These are phyloP conservation scores for Pseudopodoces humilis DNA, from an alignment of 2,113 vertebrate species.

Conservation along the genomic window DNA sequence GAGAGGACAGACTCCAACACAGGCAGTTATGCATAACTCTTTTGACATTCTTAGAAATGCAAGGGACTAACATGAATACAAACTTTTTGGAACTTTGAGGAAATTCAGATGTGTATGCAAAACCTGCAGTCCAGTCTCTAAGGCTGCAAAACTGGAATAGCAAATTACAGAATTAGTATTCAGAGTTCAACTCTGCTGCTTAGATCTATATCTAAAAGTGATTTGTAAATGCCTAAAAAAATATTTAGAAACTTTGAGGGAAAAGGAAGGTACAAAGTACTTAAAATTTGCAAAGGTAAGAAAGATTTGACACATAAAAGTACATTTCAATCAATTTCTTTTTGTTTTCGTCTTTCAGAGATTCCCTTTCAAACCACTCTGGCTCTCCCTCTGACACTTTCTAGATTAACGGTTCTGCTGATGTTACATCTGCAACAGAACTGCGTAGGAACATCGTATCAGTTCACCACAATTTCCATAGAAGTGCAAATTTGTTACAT, in stretches of 20 bases:
- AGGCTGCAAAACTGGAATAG: not conserved
- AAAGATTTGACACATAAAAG: not conserved
- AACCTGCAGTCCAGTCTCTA: not conserved
- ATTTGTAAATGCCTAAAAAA: not conserved
- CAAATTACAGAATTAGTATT: constrained; percentile 24
- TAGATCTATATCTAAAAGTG: constrained; percentile 19
- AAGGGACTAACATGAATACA: not conserved
- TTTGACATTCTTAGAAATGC: not conserved
- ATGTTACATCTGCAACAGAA: not conserved
- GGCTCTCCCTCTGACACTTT: not conserved
- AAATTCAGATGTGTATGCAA: not conserved
- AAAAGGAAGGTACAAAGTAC: not conserved
- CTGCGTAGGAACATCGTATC: not conserved
- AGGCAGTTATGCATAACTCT: not conserved
- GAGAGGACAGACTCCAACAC: not conserved
- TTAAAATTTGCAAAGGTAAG: not conserved
- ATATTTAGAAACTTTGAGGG: not conserved
- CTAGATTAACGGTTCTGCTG: not conserved
- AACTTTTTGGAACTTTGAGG: not conserved
- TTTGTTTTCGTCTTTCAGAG: not conserved
- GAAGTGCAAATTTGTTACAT: not conserved
- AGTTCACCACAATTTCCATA: not conserved
- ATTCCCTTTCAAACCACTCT: not conserved
- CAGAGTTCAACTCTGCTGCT: not conserved
- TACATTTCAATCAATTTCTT: constrained; percentile 23